A percentile compares a stretch with the other conserved stretches of the same genome.
These are phyloP conservation scores for Muschampia plurimacula DNA, from an alignment of 2,888 invertebrate genomes.

Conservation along the genomic window DNA sequence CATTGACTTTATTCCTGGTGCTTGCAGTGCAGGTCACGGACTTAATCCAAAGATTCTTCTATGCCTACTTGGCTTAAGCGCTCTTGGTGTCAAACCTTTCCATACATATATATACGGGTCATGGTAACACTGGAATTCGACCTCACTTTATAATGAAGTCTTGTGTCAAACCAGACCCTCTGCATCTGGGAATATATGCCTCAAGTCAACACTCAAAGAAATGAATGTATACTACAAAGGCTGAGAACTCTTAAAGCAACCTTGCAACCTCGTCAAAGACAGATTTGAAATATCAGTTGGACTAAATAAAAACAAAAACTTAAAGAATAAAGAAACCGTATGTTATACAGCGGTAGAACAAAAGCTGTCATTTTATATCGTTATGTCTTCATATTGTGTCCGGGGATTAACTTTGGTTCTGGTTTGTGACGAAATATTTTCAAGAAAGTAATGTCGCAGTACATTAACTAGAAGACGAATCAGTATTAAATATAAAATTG, in stretches of 20 bases:
- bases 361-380: not conserved
- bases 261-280: constrained; percentile 19
- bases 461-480: not conserved
- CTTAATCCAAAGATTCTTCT: constrained; percentile 25
- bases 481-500: not conserved
- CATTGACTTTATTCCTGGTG: constrained; percentile 8
- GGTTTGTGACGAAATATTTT: not conserved
- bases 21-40: constrained; percentile 25
- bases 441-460: not conserved
- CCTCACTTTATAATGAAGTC: constrained; percentile 39
- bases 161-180: constrained; percentile 25
- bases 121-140: constrained; percentile 32
- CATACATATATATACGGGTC: constrained; percentile 24
- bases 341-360: not conserved
- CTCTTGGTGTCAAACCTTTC: constrained; percentile 20
- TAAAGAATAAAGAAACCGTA: not conserved
- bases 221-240: constrained; percentile 21
- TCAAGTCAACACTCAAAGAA: constrained; percentile 29
- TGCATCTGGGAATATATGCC: constrained; percentile 24
- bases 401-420: too few species aligned
- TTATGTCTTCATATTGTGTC: not conserved
- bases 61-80: constrained; percentile 5
- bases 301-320: not conserved
- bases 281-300: constrained; percentile 21
- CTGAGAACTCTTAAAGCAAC: constrained; percentile 20